Conservation (phyloP, 2,888 invertebrate genomes). For the Hydriomena furcata region DNA sequence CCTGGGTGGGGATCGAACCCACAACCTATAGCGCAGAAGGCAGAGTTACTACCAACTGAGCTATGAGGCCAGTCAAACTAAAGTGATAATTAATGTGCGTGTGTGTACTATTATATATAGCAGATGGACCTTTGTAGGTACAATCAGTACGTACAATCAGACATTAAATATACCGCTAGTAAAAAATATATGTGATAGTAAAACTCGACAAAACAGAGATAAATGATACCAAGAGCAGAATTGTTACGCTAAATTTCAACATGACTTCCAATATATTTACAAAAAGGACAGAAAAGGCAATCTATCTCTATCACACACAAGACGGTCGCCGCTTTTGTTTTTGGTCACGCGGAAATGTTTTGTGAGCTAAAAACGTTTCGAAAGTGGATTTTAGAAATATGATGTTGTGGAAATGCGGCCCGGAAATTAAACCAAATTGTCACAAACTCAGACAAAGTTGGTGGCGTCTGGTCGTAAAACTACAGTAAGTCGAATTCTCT, state of each 20-base stretch:
- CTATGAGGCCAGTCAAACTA: too few relatives aligned
- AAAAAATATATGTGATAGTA: conserved; percentile 8
- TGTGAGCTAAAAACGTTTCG: conserved; percentile 24
- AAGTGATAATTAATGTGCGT: neutral
- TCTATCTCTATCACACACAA: conserved; percentile 28
- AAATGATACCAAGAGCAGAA: conserved; percentile 17
- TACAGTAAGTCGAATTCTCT: conserved; percentile 1
- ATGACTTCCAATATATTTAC: conserved; percentile 26
- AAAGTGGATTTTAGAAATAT: conserved; percentile 25
- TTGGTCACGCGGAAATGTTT: conserved; percentile 19
- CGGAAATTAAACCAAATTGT: conserved; percentile 26
- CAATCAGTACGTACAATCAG: too few relatives aligned
- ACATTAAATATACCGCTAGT: neutral
- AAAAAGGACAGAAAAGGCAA: conserved; percentile 25
- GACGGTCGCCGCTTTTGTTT: conserved; percentile 21
- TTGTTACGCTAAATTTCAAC: conserved; percentile 20
- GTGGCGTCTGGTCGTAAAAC: conserved; percentile 2
- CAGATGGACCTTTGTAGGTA: neutral
- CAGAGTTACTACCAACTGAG: too few relatives aligned
- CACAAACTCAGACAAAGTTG: conserved; percentile 16
- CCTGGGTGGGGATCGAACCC: too few relatives aligned
- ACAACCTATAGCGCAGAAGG: too few relatives aligned
- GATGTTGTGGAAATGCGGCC: conserved; percentile 19
- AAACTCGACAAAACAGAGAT: conserved; percentile 17
- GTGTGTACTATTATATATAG: neutral